phyloP scores from a whole-genome alignment of 2,888 invertebrate genomes.

The Mesochorus sp. region DNA sequence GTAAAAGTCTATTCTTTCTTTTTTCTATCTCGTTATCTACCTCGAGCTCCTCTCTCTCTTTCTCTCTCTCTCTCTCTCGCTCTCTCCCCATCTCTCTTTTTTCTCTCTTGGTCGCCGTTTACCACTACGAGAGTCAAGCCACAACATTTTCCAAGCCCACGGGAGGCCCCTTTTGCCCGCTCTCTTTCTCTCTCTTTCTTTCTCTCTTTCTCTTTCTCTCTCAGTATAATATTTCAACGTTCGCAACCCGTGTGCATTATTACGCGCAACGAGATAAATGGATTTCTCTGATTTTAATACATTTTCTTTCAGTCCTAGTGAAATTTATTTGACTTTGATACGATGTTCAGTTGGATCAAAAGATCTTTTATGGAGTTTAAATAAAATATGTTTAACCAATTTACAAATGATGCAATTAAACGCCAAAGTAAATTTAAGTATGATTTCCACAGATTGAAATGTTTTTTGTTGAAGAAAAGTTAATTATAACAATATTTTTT shows the following conservation, averaged over 20 bases:
- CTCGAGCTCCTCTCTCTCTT: conserved; percentile 49
- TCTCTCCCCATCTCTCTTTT: conserved; percentile 49
- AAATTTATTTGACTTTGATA: conserved; percentile 17
- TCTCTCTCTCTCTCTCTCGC: conserved; percentile 48
- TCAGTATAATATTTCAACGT: conserved; percentile 45
- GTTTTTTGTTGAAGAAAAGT: too few relatives aligned
- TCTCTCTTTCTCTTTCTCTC: not conserved
- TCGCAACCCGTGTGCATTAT: conserved; percentile 19
- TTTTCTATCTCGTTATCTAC: conserved; percentile 39
- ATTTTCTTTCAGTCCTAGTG: not conserved
- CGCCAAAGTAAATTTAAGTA: too few relatives aligned
- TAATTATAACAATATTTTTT: too few relatives aligned
- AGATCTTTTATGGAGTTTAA: not conserved
- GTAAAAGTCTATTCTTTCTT: conserved; percentile 51
- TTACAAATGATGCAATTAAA: too few relatives aligned
- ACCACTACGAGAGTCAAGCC: conserved; percentile 21
- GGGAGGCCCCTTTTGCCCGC: too few relatives aligned
- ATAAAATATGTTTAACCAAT: too few relatives aligned
- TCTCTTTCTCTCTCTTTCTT: too few relatives aligned
- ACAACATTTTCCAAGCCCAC: not conserved
- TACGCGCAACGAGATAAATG: conserved; percentile 25
- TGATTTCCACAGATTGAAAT: too few relatives aligned
- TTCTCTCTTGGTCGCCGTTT: conserved; percentile 22
- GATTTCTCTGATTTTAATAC: conserved; percentile 35
- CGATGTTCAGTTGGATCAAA: not conserved